Percentiles rank a stretch among this genome's conserved stretches.
Evolutionary conservation across 1,140 invertebrate genomes (phyloP).

Genomic region (Cotesia chilonis): DNA sequence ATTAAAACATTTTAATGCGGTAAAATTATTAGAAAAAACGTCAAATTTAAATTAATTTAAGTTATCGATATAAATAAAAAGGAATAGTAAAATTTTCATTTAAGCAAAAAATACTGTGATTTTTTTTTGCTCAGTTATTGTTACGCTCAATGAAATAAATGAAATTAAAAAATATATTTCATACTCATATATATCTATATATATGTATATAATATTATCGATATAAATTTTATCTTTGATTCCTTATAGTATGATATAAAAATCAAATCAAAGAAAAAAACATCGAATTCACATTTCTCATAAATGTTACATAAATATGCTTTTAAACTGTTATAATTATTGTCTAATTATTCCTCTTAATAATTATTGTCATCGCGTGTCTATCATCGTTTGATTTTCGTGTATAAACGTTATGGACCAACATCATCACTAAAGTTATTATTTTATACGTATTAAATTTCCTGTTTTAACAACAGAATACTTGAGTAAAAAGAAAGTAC

Average conservation of each 20-base stretch:
- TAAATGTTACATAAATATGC: slow-evolving; percentile 27
- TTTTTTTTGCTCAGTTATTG: slow-evolving; percentile 54
- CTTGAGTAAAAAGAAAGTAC: neutral
- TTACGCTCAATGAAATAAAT: slow-evolving; percentile 48
- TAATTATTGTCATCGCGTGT: neutral
- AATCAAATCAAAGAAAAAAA: slow-evolving; percentile 19
- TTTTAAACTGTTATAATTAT: slow-evolving; percentile 7
- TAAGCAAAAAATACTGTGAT: slow-evolving; percentile 47
- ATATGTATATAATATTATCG: slow-evolving; percentile 13
- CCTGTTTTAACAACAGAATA: slow-evolving; percentile 4
- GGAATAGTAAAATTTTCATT: slow-evolving; percentile 25
- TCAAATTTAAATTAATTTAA: neutral
- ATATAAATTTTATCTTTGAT: slow-evolving; percentile 13
- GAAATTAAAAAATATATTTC: slow-evolving; percentile 17
- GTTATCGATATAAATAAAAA: slow-evolving; percentile 27
- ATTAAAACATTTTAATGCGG: slow-evolving; percentile 5
- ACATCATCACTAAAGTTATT: neutral
- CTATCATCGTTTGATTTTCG: neutral
- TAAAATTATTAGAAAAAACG: neutral
- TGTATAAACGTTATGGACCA: slow-evolving; percentile 11
- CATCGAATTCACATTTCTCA: slow-evolving; percentile 43
- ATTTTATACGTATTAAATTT: slow-evolving; percentile 8
- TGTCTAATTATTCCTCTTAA: neutral
- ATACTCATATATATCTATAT: slow-evolving; percentile 20
- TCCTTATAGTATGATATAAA: slow-evolving; percentile 12